A percentile compares a stretch with the other conserved stretches of the same genome.
phyloP scores from a whole-genome alignment of 1,140 invertebrate genomes.

The Pentalonia nigronervosa region DNA sequence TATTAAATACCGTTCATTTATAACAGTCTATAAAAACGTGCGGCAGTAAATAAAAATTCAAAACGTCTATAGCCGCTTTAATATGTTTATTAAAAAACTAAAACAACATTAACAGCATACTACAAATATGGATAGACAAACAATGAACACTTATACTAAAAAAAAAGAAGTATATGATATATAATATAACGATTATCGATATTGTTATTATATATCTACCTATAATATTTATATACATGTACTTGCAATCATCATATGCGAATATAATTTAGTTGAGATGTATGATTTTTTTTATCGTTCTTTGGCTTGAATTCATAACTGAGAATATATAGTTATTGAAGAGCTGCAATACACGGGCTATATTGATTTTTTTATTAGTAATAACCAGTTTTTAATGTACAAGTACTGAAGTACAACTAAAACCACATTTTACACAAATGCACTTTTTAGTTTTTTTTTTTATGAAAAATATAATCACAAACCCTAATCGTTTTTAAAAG shows the following conservation, averaged over 20 bases:
- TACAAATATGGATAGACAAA: slow-evolving; percentile 18
- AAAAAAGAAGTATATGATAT: background rate
- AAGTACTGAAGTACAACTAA: background rate
- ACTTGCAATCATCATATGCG: background rate
- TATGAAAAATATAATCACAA: slow-evolving; percentile 22
- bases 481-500: slow-evolving; percentile 16
- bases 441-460: slow-evolving; percentile 23
- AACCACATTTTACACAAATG: slow-evolving; percentile 37
- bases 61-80: background rate
- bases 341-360: background rate
- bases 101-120: background rate
- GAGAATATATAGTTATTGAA: slow-evolving; percentile 25
- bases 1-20: background rate
- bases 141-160: background rate
- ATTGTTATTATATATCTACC: background rate
- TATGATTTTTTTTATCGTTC: slow-evolving; percentile 1
- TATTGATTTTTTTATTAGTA: slow-evolving; percentile 29
- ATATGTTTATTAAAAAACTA: background rate
- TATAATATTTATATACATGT: slow-evolving; percentile 15
- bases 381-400: slow-evolving; percentile 46
- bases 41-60: background rate
- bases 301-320: slow-evolving; percentile 46
- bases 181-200: slow-evolving; percentile 37
- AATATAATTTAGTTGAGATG: slow-evolving; percentile 38
- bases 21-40: background rate